These are phyloP conservation scores for Yoshiicerus persimilis DNA, from an alignment of 1,140 invertebrate species.

Conservation along the genomic window DNA sequence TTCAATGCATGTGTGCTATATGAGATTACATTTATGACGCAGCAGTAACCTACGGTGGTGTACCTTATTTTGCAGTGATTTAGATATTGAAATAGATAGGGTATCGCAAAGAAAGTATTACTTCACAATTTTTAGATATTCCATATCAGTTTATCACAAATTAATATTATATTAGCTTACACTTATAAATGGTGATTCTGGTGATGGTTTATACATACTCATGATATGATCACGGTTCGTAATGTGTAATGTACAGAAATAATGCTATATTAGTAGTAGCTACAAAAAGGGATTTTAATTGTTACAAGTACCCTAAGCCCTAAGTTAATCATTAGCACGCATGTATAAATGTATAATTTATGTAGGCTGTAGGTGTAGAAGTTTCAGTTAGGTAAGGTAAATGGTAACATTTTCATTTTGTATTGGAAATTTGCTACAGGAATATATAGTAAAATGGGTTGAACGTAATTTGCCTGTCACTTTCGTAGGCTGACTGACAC, in stretches of 20 bases:
- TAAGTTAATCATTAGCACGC: not conserved
- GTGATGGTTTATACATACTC: not conserved
- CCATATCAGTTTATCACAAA: too few relatives aligned
- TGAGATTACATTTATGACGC: too few relatives aligned
- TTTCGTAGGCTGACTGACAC: not conserved
- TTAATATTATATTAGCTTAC: too few relatives aligned
- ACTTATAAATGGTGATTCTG: not conserved
- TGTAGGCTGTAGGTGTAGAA: too few relatives aligned
- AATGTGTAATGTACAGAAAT: not conserved
- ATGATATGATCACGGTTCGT: not conserved
- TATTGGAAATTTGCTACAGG: not conserved
- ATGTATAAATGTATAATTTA: too few relatives aligned
- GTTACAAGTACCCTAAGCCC: not conserved
- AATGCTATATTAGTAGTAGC: not conserved
- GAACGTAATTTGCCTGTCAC: not conserved
- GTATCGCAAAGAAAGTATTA: too few relatives aligned
- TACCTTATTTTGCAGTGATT: too few relatives aligned
- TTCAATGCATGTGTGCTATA: too few relatives aligned
- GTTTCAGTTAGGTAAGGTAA: not conserved
- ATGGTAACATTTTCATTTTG: not conserved
- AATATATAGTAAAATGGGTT: not conserved
- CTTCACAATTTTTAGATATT: too few relatives aligned
- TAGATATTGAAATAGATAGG: too few relatives aligned
- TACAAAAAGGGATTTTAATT: not conserved
- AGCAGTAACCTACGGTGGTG: too few relatives aligned